phyloP scores from a whole-genome alignment of 2,888 invertebrate genomes.

The Eumacrocentrus americanus region DNA sequence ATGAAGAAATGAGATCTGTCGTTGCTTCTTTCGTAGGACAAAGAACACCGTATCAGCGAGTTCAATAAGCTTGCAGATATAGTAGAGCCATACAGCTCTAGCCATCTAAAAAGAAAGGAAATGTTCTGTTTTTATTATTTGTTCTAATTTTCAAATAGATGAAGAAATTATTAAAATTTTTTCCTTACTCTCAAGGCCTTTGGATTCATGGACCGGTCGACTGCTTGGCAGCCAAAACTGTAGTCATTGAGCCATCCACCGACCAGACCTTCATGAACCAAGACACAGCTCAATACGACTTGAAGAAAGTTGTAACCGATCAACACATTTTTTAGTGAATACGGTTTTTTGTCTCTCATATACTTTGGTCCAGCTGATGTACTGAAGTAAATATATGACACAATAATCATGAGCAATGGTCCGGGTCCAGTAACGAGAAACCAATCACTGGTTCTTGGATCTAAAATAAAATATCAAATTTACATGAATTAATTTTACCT shows the following conservation, averaged over 20 bases:
- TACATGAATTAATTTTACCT: neutral
- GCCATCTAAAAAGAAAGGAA: slow-evolving; percentile 61
- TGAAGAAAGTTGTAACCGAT: slow-evolving; percentile 88
- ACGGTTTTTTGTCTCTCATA: slow-evolving; percentile 87
- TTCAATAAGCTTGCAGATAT: slow-evolving; percentile 79
- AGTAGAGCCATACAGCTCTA: slow-evolving; percentile 67
- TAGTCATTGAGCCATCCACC: slow-evolving; percentile 66
- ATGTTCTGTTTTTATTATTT: too few species aligned
- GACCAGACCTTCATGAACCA: slow-evolving; percentile 69
- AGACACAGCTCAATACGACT: slow-evolving; percentile 79
- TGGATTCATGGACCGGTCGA: slow-evolving; percentile 69
- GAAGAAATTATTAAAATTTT: too few species aligned
- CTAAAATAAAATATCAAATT: slow-evolving; percentile 55
- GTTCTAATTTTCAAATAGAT: neutral
- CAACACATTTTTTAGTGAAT: slow-evolving; percentile 76
- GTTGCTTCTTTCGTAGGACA: slow-evolving; percentile 86
- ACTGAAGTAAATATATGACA: slow-evolving; percentile 74
- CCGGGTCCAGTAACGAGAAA: slow-evolving; percentile 74
- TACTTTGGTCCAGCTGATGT: slow-evolving; percentile 79
- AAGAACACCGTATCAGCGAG: slow-evolving; percentile 86
- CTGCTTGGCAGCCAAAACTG: slow-evolving; percentile 75
- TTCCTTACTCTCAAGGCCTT: slow-evolving; percentile 69
- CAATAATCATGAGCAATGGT: slow-evolving; percentile 71
- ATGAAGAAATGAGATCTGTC: slow-evolving; percentile 86
- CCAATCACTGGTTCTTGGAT: slow-evolving; percentile 74